Conservation (phyloP, 2,888 invertebrate species). For the Synergus itoensis region DNA sequence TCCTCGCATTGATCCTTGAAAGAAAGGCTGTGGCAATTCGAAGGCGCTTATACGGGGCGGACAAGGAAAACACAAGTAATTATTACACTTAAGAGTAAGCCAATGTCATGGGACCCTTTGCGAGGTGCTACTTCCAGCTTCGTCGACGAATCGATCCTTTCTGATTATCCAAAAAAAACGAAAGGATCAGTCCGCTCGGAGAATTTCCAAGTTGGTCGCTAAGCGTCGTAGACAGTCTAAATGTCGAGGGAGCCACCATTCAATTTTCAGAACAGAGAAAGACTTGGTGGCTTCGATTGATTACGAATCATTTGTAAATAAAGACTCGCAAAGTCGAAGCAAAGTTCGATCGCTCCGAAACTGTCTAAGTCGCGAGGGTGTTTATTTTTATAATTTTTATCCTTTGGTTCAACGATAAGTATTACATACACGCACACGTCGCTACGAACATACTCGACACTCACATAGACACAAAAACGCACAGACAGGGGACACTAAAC, state of each 20-base stretch:
- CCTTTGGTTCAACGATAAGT: conserved; percentile 52
- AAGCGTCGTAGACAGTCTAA: conserved; percentile 30
- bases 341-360: conserved; percentile 40
- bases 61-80: conserved; percentile 29
- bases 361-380: conserved; percentile 48
- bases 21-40: conserved; percentile 26
- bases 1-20: conserved; percentile 10
- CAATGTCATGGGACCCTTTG: conserved; percentile 66
- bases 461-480: conserved; percentile 47
- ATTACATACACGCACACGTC: conserved; percentile 50
- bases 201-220: conserved; percentile 45
- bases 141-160: conserved; percentile 42
- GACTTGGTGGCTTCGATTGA: conserved; percentile 46
- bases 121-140: conserved; percentile 39
- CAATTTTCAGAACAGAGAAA: not conserved
- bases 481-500: conserved; percentile 46
- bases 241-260: conserved; percentile 24
- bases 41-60: conserved; percentile 9
- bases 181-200: conserved; percentile 22
- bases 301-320: conserved; percentile 18
- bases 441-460: conserved; percentile 48
- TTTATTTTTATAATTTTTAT: conserved; percentile 52
- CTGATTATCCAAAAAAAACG: not conserved
- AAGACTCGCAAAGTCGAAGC: conserved; percentile 23
- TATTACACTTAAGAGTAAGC: conserved; percentile 48